A percentile compares a stretch with the other conserved stretches of the same genome.
These are phyloP conservation scores for Sylvia atricapilla DNA, from an alignment of 2,113 vertebrate species.

Conservation along the genomic window DNA sequence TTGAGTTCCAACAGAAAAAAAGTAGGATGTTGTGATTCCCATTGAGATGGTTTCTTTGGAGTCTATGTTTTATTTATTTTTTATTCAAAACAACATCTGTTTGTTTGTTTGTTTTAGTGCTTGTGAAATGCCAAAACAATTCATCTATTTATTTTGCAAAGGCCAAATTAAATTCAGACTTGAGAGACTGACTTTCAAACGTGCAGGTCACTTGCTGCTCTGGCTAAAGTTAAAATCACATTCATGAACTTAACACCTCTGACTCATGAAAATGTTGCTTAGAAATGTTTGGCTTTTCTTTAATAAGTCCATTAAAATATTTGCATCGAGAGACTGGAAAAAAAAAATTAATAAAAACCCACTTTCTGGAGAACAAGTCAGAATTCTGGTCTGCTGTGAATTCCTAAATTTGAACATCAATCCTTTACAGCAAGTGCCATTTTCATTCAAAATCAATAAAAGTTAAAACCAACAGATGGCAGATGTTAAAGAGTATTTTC, in stretches of 20 bases:
- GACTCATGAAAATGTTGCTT: not conserved
- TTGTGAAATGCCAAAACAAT: constrained; percentile 30
- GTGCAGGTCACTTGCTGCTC: not conserved
- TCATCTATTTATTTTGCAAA: not conserved
- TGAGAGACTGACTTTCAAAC: constrained; percentile 1
- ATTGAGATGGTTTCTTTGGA: not conserved
- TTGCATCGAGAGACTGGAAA: not conserved
- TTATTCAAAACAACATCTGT: constrained; percentile 42
- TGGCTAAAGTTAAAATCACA: constrained; percentile 2
- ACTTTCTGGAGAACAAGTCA: not conserved
- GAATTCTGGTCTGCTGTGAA: not conserved
- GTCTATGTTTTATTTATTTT: constrained; percentile 32
- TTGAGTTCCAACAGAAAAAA: not conserved
- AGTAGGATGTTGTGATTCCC: not conserved
- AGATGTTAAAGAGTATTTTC: constrained; percentile 17
- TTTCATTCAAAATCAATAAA: constrained; percentile 27
- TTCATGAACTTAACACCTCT: constrained; percentile 14
- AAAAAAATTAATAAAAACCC: not conserved
- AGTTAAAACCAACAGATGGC: constrained; percentile 19
- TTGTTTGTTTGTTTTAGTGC: constrained; percentile 43
- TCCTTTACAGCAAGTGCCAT: not conserved
- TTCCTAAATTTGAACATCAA: not conserved
- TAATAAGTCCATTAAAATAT: not conserved
- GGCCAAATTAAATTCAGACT: not conserved
- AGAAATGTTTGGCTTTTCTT: not conserved